Evolutionary conservation across 2,797 vertebrate species (phyloP), one percentile per base, ranked within the genome.

Genomic region (Siniperca scherzeri): DNA sequence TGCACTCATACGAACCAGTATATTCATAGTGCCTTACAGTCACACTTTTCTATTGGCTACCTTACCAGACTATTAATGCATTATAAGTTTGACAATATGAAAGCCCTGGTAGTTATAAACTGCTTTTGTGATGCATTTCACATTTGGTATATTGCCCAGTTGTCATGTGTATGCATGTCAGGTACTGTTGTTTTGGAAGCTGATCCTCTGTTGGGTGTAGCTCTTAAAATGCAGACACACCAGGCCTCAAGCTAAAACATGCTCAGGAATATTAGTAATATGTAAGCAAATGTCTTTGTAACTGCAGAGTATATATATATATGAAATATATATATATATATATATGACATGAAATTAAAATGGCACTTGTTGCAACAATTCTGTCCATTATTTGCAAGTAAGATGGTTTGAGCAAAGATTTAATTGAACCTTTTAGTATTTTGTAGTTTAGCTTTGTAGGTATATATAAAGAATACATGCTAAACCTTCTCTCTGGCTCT

Each of bases 221-320:
- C 95, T 91, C 95, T 94, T 96, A 96, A 92, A 94, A 88, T 90
- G 85, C 89, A 96, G 95, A 95, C 86, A 55, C 92, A 91, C 91
- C 96, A 95, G 92, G 95, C 94, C 95, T 97, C 96, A 97, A 96
- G 97, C 97, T 96, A 84, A 90, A 86, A 92, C 82, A 87, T 72
- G 82, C 94, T 94, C 95, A 95, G 94, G 93, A 94, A 95, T 91
- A 84, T 87, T 82, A 86, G 25, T 71, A 80, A 81, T 74, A 81
- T 93, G 84, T 91, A 83, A 86, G 79, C 82, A 86, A 86, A 85
- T 91, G 85, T 92, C 83, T 93, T 91, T 91, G 81, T 89, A 90
- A 83, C 64, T 83, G 81, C 84, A 92, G 59, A 88, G 73, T 84
- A 70, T 53, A 61, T 70, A 61, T 70, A 61, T 57, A 16, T 22